Percentiles rank a stretch among this genome's conserved stretches.
phyloP scores from a whole-genome alignment of 2,888 invertebrate genomes.

The Lumbricus terrestris region DNA sequence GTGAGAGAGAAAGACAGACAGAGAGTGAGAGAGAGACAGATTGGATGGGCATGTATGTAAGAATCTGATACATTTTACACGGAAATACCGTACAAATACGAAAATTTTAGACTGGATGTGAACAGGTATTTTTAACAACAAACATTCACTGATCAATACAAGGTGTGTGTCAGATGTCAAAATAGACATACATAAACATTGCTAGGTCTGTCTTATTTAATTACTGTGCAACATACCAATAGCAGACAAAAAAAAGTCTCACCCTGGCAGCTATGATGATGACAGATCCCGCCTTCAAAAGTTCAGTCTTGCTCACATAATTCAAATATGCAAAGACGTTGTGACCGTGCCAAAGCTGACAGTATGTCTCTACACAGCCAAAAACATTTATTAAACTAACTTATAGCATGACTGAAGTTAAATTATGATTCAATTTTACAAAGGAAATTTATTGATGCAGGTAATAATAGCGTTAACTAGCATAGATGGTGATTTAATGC shows the following conservation, averaged over 20 bases:
- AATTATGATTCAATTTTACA: neutral
- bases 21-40: too few relatives aligned
- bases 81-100: too few relatives aligned
- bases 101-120: too few relatives aligned
- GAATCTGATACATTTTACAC: too few relatives aligned
- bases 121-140: neutral
- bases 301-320: conserved; percentile 37
- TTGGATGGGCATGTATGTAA: too few relatives aligned
- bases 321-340: conserved; percentile 70
- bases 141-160: neutral
- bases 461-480: neutral
- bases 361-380: conserved; percentile 64
- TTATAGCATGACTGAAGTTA: neutral
- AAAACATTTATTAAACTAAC: neutral
- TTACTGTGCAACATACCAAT: neutral
- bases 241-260: conserved; percentile 22
- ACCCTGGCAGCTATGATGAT: conserved; percentile 70
- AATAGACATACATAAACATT: neutral
- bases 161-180: neutral
- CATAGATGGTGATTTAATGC: neutral
- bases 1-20: too few relatives aligned
- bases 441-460: neutral
- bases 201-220: neutral
- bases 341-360: conserved; percentile 75
- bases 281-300: conserved; percentile 61